Evolutionary conservation across 2,113 vertebrate species (phyloP), one percentile per base, ranked within the genome.

Genomic region (Nansenia antarctica): DNA sequence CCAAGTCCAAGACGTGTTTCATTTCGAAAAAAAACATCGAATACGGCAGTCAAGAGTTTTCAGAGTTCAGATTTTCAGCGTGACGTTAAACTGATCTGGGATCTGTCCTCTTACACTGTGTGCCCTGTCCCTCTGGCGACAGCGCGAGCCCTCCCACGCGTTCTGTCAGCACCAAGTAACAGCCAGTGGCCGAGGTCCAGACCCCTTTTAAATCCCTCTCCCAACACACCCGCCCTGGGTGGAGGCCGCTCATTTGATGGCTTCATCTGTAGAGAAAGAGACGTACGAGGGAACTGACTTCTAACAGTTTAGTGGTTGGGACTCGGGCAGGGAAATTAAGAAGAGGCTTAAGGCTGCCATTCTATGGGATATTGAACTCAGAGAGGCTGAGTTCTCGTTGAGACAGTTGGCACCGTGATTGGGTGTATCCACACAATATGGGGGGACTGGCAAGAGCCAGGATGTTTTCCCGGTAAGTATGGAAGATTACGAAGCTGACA

Each of bases 111-210:
- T n/a, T n/a, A n/a, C n/a, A n/a, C n/a, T n/a, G n/a, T n/a, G n/a
- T n/a, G n/a, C n/a, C n/a, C 70, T 81, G 62, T 74, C 55, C 71
- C 70, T 62, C 61, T 82, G 83, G 77, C 71, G 60, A 35, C 57
- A 11, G 1, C 12, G 29, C 31, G 39, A 71, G 79, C 47, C 73
- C 81, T 86, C 77, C 80, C 76, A 78, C 80, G 72, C 67, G 54
- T 42, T 68, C 60, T 79, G 61, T 66, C 67, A 49, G 62, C 67
- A 82, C 58, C 73, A 69, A 80, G 80, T 82, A 82, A 76, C 66
- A 70, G 75, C 65, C 76, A 31, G 26, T 52, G 73, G 59, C 55
- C 5, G 61, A 54, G 26, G 58, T 74, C 76, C 74, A 81, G 73
- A 47, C 62, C 65, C 9, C n/a, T n/a, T n/a, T 2, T 78, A 68